A percentile compares a stretch with the other conserved stretches of the same genome.
These are phyloP conservation scores for Pteronura brasiliensis DNA, from an alignment of 2,113 vertebrate genomes.

Conservation along the genomic window DNA sequence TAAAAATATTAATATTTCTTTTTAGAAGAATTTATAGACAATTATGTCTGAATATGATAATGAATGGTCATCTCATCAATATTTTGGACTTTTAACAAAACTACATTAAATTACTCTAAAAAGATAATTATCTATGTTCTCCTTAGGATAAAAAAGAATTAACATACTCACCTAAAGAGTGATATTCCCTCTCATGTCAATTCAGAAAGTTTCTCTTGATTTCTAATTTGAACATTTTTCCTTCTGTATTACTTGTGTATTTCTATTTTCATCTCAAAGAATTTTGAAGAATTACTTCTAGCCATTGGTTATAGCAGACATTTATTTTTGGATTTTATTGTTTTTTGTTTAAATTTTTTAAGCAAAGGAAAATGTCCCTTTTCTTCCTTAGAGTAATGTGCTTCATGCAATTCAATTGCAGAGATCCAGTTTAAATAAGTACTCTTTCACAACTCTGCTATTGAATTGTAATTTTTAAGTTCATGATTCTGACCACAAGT, in stretches of 20 bases:
- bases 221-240: background rate
- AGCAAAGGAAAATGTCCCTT: background rate
- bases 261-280: background rate
- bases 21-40: background rate
- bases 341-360: background rate
- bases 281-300: background rate
- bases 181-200: background rate
- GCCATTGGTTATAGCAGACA: background rate
- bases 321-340: background rate
- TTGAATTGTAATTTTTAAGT: background rate
- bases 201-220: background rate
- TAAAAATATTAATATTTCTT: background rate
- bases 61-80: background rate
- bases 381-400: background rate
- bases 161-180: background rate
- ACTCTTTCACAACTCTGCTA: background rate
- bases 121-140: background rate
- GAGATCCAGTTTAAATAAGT: background rate
- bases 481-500: background rate
- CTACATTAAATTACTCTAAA: background rate
- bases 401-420: background rate
- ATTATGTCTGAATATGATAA: background rate
- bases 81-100: background rate
- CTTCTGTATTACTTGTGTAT: background rate
- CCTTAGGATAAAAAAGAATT: background rate